Base-by-base conservation (phyloP, 92 coral and sea anemone species). In the Porites evermanni region DNA sequence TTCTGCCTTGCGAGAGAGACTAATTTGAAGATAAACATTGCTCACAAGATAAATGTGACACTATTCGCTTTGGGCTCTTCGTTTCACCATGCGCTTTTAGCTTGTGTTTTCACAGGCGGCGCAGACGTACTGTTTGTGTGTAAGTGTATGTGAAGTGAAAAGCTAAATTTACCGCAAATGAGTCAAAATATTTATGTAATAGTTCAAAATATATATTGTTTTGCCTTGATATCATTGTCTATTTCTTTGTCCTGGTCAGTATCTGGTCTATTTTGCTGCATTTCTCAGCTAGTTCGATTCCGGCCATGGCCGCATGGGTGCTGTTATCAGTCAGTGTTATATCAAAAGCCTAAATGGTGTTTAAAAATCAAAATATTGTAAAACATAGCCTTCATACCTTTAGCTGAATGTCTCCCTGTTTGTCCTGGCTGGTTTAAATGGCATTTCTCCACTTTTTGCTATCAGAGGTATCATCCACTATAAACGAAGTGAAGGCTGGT, bases 391-490 rank as follows among this genome's bases (percentile, higher is more conserved):
- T 29, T 29, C 32, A 29, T 29, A 29, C 32, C 1, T 29, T 29
- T 29, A 29, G 32, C 32, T 29, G 32, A 29, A 29, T 29, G 32
- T 29, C 32, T 17, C 12, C 19, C 20, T 64, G 8, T 13, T 64
- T 12, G 67, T 64, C 67, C n/a, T 16, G 67, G 67, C 67, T 16
- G 2, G 4, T 64, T 64, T 16, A 64, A 64, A 64, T 3, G 67
- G 8, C 20, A 64, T 64, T 13, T 12, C 53, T 54, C 53, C 32
- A 9, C 64, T 54, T 29, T 29, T 29, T 29, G 32, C 32, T 29
- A 29, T 77, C 76, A 77, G 7, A 51, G 67, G 67, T 64, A 16
- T 64, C 20, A 64, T 64, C 69, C 29, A 64, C 69, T 64, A 64
- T 64, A 64, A 64, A 64, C 17, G 21, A 64, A 64, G 69, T 64